Base-by-base conservation (phyloP, 2,888 invertebrate genomes). In the Drosophila antonietae region DNA sequence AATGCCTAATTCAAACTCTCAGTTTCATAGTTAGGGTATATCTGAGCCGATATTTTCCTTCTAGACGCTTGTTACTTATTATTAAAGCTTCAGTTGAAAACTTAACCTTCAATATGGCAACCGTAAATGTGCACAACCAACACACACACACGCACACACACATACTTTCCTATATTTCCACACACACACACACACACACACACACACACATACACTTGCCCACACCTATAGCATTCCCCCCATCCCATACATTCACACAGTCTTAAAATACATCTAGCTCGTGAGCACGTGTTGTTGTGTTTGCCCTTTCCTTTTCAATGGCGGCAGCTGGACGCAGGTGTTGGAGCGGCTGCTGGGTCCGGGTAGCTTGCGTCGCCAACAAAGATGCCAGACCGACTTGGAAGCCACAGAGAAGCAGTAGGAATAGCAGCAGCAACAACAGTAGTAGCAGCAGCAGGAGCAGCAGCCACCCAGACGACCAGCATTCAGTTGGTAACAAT, bases 291-390 rank as follows among this genome's bases (percentile, higher is more conserved):
- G 67, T 70, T 75, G 67, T 70, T 68, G 66, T 75, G 65, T 67
- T 75, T 75, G 68, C 74, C 73, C 78, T 73, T 70, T 73, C 75
- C 68, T 66, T 75, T 77, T 75, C 86, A 76, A 66, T 64, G 63
- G 64, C 52, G 53, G 44, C 69, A 67, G 80, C 80, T 86, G 90
- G 90, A 85, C 91, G 84, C 91, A 91, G 91, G 88, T 91, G 91
- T 76, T 75, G 75, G 10, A 18, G 18, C 33, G 33, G 49, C 49
- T 51, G 3, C 23, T 18, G 49, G 18, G n/a, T 70, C 70, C 88
- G 90, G 83, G 91, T 89, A 83, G 80, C 73, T 72, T 81, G 59
- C 59, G 64, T 15, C 33, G 39, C 71, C 73, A 78, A 70, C 86
- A 81, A 86, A 75, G 86, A 83, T 68, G 85, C 69, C 71, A 79